Evolutionary conservation across 2,797 vertebrate genomes (phyloP).

Genomic region (Thamnophis elegans): DNA sequence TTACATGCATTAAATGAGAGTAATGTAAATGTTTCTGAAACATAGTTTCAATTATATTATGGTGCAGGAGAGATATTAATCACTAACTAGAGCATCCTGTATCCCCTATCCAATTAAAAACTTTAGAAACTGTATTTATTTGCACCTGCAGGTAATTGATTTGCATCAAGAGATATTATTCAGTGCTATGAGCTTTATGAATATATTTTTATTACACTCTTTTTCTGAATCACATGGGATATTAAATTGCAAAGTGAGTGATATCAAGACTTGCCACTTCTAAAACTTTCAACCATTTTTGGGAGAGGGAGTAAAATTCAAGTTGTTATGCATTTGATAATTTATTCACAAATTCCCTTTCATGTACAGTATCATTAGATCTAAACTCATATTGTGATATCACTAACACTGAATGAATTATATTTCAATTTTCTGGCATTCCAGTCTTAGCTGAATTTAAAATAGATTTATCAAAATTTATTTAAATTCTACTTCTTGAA

Average conservation of each 20-base stretch:
- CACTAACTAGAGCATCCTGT: background rate
- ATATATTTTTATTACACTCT: background rate
- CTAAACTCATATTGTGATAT: background rate
- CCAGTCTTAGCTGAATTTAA: background rate
- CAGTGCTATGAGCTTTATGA: background rate
- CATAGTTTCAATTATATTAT: background rate
- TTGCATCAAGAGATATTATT: background rate
- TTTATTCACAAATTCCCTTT: background rate
- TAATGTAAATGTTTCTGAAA: background rate
- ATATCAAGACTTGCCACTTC: background rate
- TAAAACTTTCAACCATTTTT: background rate
- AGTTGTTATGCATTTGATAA: background rate
- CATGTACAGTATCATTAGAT: background rate
- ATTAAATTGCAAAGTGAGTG: background rate
- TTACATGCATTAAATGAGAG: background rate
- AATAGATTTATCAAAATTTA: background rate
- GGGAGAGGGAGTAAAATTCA: background rate
- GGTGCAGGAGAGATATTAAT: too few species aligned
- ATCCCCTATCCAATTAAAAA: background rate
- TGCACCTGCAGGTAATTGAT: background rate
- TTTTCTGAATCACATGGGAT: background rate
- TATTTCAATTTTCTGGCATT: background rate
- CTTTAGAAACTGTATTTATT: background rate
- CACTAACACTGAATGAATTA: background rate
- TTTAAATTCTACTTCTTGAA: background rate